Evolutionary conservation across 2,888 invertebrate genomes (phyloP).

Genomic region (Leptothorax acervorum): DNA sequence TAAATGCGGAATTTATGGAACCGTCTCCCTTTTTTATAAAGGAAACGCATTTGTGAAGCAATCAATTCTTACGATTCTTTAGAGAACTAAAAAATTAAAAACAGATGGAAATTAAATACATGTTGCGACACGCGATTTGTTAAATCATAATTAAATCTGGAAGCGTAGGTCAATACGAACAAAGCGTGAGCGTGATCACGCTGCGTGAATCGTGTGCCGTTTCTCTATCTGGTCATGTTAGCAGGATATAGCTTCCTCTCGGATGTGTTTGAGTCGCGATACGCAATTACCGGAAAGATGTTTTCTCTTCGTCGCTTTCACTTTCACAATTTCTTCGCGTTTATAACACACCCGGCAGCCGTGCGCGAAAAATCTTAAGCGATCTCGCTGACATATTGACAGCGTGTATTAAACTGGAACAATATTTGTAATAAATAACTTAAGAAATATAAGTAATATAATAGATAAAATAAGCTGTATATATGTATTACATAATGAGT

Average conservation of each 20-base stretch:
- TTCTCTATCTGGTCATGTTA: not conserved
- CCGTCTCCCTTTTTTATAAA: not conserved
- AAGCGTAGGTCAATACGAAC: not conserved
- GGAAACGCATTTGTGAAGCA: not conserved
- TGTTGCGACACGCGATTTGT: not conserved
- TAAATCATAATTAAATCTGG: not conserved
- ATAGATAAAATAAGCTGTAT: not conserved
- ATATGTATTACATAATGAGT: not conserved
- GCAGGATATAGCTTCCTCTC: conserved; percentile 26
- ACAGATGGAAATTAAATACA: not conserved
- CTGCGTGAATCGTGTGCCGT: not conserved
- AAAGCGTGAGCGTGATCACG: not conserved
- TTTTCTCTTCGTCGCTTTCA: conserved; percentile 30
- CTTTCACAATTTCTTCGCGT: conserved; percentile 26
- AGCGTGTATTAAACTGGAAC: not conserved
- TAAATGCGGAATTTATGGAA: not conserved
- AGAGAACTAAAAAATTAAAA: not conserved
- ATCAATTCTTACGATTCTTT: not conserved
- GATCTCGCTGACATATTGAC: not conserved
- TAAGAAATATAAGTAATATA: not conserved
- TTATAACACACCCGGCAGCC: not conserved
- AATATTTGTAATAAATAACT: not conserved
- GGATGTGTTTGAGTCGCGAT: not conserved
- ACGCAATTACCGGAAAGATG: not conserved
- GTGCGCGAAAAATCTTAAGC: not conserved